Evolutionary conservation across 2,888 invertebrate species (phyloP), one percentile per base, ranked within the genome.

Genomic region (Drosophila mercatorum): DNA sequence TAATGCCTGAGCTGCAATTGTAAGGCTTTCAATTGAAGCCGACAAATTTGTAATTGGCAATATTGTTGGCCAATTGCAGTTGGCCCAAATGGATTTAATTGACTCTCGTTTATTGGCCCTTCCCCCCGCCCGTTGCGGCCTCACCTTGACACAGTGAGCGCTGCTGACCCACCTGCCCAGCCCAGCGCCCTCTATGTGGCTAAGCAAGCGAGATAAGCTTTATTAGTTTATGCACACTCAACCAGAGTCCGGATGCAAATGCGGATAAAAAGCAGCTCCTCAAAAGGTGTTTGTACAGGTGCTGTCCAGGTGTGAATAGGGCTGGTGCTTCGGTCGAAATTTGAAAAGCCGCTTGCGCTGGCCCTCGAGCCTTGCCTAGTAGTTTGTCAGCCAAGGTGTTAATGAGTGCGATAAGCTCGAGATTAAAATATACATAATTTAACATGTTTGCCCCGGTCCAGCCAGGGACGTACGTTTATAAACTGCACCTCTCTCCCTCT

Each of bases 401-500:
- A 85, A 85, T 85, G 87, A 83, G 87, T 83, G 86, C 75, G 89
- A 88, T 85, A 85, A 88, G 89, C 86, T 68, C 75, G 53, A 88
- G 83, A 85, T 85, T 88, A 88, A 88, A 85, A 85, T 83, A 88
- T 85, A 58, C 75, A 88, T 85, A 83, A 85, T 85, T 88, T 60
- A 85, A 43, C 26, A 68, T 83, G 84, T 83, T 88, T 86, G 75
- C 52, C 56, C 52, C 28, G 5, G 28, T 56, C 55, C 59, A 40
- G 60, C 74, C 44, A 43, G 55, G 53, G 58, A 49, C 26, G 49
- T 40, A 7, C 53, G 8, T 26, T 31, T 31, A 49, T 11, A 26
- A 40, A 43, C 36, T 73, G 83, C 70, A 22, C 22, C 77, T 69
- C 12, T 22, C 22, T 6, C 14, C 8, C 31, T 31, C 31, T 49